Conservation (phyloP, 2,113 vertebrate species). For the Brachyhypopomus gauderio region DNA sequence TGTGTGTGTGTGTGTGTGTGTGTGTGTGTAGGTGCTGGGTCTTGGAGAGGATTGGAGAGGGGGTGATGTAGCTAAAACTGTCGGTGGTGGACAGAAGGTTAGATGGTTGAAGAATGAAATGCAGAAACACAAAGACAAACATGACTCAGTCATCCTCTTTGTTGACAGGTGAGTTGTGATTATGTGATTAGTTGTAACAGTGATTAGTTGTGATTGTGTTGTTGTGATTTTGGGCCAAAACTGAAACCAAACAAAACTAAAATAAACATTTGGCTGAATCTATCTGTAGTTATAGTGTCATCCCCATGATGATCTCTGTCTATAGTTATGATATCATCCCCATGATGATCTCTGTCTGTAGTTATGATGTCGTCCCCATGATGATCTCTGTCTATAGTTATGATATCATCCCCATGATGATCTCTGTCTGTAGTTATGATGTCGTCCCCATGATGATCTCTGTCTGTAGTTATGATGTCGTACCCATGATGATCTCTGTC, state of each 20-base stretch:
- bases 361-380: background rate
- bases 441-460: too few species aligned
- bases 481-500: too few species aligned
- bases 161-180: constrained; percentile 81
- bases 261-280: too few species aligned
- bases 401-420: background rate
- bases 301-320: background rate
- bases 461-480: too few species aligned
- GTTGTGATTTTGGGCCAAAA: too few species aligned
- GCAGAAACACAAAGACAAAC: constrained; percentile 68
- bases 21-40: constrained; percentile 68
- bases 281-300: too few species aligned
- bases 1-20: constrained; percentile 44
- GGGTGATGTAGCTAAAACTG: constrained; percentile 76
- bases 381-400: background rate
- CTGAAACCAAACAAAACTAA: too few species aligned
- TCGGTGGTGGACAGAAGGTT: constrained; percentile 91
- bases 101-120: constrained; percentile 88
- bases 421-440: too few species aligned
- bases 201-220: too few species aligned
- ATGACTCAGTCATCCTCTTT: constrained; percentile 81
- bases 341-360: background rate
- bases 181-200: too few species aligned
- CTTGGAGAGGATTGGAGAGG: constrained; percentile 81
- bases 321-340: background rate